Evolutionary conservation across 1,140 invertebrate genomes (phyloP).

Genomic region (Aplysia californica): DNA sequence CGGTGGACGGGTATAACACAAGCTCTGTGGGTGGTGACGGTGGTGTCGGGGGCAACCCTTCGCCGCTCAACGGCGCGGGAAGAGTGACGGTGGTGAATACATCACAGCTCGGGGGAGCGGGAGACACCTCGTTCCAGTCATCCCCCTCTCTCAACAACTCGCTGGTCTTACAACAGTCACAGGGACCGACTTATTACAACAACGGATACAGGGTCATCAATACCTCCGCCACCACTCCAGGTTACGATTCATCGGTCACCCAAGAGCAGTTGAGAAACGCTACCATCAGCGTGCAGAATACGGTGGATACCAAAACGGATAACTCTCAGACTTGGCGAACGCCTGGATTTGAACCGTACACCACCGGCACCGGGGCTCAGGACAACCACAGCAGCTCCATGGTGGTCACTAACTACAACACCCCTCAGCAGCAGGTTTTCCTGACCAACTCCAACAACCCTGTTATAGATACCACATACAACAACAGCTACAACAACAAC

Average conservation of each 20-base stretch:
- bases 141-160: background rate
- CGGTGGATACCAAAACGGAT: background rate
- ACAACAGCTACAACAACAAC: background rate
- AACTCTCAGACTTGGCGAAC: background rate
- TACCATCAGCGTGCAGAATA: background rate
- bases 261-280: background rate
- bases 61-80: background rate
- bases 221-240: no score
- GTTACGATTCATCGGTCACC: no score
- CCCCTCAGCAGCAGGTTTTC: background rate
- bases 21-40: background rate
- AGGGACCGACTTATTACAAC: no score
- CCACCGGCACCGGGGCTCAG: background rate
- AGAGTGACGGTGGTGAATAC: background rate
- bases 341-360: background rate
- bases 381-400: background rate
- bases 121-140: background rate
- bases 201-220: background rate
- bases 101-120: no score
- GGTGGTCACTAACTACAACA: background rate
- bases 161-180: no score
- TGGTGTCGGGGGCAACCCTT: background rate
- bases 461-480: background rate
- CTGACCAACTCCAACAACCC: background rate
- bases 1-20: background rate